These are phyloP conservation scores for Pangasius macronema DNA, from an alignment of 2,797 vertebrate species.

Conservation along the genomic window DNA sequence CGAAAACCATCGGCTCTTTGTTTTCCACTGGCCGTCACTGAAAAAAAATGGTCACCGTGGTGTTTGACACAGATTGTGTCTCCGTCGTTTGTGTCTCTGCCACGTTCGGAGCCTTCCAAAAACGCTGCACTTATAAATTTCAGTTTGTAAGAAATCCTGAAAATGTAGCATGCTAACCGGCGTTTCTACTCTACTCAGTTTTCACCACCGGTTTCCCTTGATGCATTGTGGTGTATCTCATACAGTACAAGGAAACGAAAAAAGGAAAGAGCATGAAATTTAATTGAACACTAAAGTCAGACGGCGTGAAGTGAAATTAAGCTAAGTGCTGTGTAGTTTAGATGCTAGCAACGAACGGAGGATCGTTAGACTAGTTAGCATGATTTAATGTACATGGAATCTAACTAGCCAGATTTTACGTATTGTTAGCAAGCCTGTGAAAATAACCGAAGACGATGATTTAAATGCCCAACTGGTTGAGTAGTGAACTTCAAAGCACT, in stretches of 20 bases:
- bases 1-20: conserved; percentile 21
- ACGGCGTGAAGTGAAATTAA: neutral
- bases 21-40: conserved; percentile 12
- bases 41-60: conserved; percentile 31
- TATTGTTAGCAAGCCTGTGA: neutral
- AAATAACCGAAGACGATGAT: no score
- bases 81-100: no score
- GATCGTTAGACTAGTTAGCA: neutral
- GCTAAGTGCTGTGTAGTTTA: neutral
- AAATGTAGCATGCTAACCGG: neutral
- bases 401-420: neutral
- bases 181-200: neutral
- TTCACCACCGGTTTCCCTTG: neutral
- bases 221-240: neutral
- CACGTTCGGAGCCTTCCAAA: no score
- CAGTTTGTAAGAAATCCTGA: no score
- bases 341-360: neutral
- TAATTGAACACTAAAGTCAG: neutral
- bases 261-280: neutral
- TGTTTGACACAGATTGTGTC: conserved; percentile 12
- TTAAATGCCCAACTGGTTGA: no score
- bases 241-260: neutral
- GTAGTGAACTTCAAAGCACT: neutral
- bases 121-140: no score
- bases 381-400: neutral